These are phyloP conservation scores for Ptyas mucosa DNA, from an alignment of 2,113 vertebrate species.

Conservation along the genomic window DNA sequence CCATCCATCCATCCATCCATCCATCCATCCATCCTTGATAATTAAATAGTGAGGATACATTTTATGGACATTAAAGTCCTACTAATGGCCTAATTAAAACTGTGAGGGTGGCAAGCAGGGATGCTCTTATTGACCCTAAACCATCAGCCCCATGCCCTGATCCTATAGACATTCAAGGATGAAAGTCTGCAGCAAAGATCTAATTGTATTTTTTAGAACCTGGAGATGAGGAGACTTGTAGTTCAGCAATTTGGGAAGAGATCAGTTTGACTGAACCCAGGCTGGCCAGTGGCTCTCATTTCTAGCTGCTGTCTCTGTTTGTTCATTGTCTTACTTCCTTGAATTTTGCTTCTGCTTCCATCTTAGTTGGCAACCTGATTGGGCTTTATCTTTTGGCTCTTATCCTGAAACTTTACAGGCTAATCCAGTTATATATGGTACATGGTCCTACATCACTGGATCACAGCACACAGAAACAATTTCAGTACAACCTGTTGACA, in stretches of 20 bases:
- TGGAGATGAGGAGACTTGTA: neutral
- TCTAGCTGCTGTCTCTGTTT: neutral
- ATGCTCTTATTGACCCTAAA: neutral
- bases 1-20: too few species aligned
- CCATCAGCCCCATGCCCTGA: neutral
- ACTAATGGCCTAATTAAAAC: neutral
- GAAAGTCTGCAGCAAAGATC: neutral
- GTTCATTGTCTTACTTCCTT: neutral
- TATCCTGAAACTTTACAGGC: neutral
- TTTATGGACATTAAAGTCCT: neutral
- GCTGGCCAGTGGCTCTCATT: neutral
- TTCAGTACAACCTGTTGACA: neutral
- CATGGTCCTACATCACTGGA: neutral
- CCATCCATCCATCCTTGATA: neutral
- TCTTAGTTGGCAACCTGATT: neutral
- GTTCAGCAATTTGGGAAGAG: neutral
- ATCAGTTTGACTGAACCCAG: neutral
- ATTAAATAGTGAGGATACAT: neutral
- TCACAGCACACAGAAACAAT: neutral
- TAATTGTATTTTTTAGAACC: neutral
- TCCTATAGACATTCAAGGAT: neutral
- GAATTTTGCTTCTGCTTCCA: neutral
- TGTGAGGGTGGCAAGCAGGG: neutral
- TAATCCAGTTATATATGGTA: neutral
- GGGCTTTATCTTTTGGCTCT: neutral